Conservation (phyloP, 2,888 invertebrate species). For the Eristalinus aeneus region DNA sequence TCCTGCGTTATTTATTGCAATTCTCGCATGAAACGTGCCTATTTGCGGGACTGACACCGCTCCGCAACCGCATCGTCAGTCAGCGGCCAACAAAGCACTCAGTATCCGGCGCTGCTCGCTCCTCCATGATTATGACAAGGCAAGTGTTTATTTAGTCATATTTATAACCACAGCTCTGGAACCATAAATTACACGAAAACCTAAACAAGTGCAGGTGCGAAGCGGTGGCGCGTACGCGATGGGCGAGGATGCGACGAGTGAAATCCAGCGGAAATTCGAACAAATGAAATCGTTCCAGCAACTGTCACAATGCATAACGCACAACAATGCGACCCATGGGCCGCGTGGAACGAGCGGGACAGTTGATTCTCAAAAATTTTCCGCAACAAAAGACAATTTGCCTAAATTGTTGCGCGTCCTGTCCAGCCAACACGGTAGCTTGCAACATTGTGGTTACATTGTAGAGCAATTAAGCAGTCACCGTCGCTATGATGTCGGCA, state of each 20-base stretch:
- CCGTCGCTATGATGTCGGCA: slow-evolving; percentile 3
- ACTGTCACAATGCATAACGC: slow-evolving; percentile 53
- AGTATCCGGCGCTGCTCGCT: not conserved
- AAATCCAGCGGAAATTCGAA: slow-evolving; percentile 56
- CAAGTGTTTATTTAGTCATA: slow-evolving; percentile 66
- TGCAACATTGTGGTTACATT: slow-evolving; percentile 61
- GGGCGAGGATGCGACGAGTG: slow-evolving; percentile 39
- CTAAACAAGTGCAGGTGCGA: slow-evolving; percentile 64
- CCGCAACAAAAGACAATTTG: slow-evolving; percentile 48
- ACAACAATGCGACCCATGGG: not conserved
- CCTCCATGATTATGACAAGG: slow-evolving; percentile 49
- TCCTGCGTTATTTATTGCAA: slow-evolving; percentile 52
- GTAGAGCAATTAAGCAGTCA: slow-evolving; percentile 18
- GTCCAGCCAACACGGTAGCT: not conserved
- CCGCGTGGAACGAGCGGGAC: not conserved
- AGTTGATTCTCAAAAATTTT: slow-evolving; percentile 23
- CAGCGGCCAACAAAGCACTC: not conserved
- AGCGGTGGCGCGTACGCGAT: slow-evolving; percentile 48
- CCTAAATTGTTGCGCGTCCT: slow-evolving; percentile 26
- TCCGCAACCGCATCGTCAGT: not conserved
- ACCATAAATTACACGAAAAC: slow-evolving; percentile 63
- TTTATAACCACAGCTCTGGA: slow-evolving; percentile 47
- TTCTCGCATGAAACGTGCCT: slow-evolving; percentile 52
- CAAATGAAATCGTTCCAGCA: slow-evolving; percentile 39
- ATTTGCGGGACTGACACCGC: slow-evolving; percentile 56